phyloP scores from a whole-genome alignment of 2,888 invertebrate species.

The Folsomia manolachei region DNA sequence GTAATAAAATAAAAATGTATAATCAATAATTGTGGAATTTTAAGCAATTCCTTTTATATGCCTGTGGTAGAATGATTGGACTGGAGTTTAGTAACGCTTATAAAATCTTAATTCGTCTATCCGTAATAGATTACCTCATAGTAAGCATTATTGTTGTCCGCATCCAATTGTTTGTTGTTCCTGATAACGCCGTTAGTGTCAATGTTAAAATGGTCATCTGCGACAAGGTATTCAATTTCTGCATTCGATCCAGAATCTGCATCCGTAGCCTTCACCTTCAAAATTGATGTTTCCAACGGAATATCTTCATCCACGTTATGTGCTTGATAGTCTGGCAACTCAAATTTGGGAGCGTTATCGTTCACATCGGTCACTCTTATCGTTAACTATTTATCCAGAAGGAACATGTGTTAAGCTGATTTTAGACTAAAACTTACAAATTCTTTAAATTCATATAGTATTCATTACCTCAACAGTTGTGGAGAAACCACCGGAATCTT shows the following conservation, averaged over 20 bases:
- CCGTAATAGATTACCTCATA: too few species aligned
- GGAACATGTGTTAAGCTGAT: constrained; percentile 5
- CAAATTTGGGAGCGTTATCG: constrained; percentile 92
- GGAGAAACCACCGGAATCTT: constrained; percentile 95
- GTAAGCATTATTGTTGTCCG: constrained; percentile 94
- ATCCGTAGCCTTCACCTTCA: constrained; percentile 93
- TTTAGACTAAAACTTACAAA: neutral
- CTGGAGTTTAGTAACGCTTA: too few species aligned
- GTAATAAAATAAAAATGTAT: too few species aligned
- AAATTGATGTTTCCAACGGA: constrained; percentile 82
- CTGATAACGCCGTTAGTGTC: constrained; percentile 86
- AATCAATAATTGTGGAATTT: too few species aligned
- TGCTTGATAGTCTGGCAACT: constrained; percentile 93
- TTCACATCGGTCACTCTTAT: constrained; percentile 94
- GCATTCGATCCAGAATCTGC: constrained; percentile 93
- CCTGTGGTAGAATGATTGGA: too few species aligned
- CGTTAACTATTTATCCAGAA: constrained; percentile 66
- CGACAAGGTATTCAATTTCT: constrained; percentile 86
- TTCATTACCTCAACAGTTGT: constrained; percentile 80
- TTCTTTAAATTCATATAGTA: constrained; percentile 13
- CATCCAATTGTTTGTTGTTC: constrained; percentile 88
- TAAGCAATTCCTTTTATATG: too few species aligned
- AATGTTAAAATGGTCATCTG: constrained; percentile 87
- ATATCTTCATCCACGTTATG: constrained; percentile 95
- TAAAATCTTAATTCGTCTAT: too few species aligned